Evolutionary conservation across 2,888 invertebrate species (phyloP), one percentile per base, ranked within the genome.

Genomic region (Mesopsocus fuscifrons): DNA sequence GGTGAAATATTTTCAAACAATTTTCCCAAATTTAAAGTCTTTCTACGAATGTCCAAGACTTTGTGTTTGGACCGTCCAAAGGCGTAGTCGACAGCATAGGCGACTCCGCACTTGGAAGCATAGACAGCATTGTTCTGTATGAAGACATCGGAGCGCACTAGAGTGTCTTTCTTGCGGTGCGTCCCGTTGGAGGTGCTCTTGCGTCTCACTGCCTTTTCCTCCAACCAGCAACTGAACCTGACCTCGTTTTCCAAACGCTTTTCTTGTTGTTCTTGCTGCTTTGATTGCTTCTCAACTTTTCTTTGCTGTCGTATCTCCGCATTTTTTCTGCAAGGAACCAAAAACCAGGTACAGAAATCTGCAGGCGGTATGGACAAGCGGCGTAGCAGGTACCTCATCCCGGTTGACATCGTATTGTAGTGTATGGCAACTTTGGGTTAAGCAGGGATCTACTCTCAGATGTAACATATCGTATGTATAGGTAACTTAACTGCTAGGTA

Each of bases 1-100:
- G 38, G 38, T 3, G 38, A 38, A 6, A 38, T 13, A 38, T 38
- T 38, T 13, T 38, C 38, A 17, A 38, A 38, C 38, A 38, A 38
- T 18, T 38, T 38, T 20, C 21, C 38, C 20, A 38, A 38, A 38
- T 38, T 38, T 18, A 38, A n/a, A 5, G 38, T 38, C 20, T 18
- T 38, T 20, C 20, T 38, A 5, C 38, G 17, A 17, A 17, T 21
- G n/a, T 38, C 38, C 20, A 18, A 20, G 4, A 18, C 11, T 11
- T 20, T 38, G 6, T 6, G 11, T 6, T 26, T 26, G 8, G 26
- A 9, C 20, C 20, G 15, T 20, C 21, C 21, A 15, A 18, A 18
- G n/a, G 20, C n/a, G 20, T 38, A 38, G 21, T 38, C 20, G 20
- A 38, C 38, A 15, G 38, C 17, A 38, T 38, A 38, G 3, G 38